These are phyloP conservation scores for Triplophysa dalaica DNA, from an alignment of 2,113 vertebrate genomes.

Conservation along the genomic window DNA sequence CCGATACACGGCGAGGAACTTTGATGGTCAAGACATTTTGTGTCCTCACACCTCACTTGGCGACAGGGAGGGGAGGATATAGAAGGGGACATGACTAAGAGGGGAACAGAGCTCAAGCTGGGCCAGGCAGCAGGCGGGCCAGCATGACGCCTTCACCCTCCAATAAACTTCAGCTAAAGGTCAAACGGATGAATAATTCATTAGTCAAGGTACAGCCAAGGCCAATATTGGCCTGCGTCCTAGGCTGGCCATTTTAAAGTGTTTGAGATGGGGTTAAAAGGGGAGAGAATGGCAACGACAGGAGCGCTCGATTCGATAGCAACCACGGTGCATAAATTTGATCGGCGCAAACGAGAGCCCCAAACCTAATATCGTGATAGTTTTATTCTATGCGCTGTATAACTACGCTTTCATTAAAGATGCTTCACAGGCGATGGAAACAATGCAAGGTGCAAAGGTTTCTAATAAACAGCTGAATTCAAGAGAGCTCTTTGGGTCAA, in stretches of 20 bases:
- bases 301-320: conserved; percentile 9
- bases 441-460: conserved; percentile 21
- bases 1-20: not conserved
- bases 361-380: conserved; percentile 15
- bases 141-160: conserved; percentile 62
- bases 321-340: not conserved
- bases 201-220: conserved; percentile 69
- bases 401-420: conserved; percentile 1
- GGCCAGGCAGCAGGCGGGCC: conserved; percentile 43
- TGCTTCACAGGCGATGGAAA: conserved; percentile 5
- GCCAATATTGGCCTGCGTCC: conserved; percentile 70
- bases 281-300: conserved; percentile 72
- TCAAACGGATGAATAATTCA: conserved; percentile 78
- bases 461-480: conserved; percentile 28
- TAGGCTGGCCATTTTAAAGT: conserved; percentile 63
- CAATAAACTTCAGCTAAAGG: conserved; percentile 76
- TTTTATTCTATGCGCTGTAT: not conserved
- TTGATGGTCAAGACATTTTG: conserved; percentile 33
- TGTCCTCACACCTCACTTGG: conserved; percentile 32
- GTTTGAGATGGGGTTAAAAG: conserved; percentile 67
- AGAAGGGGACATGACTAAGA: not conserved
- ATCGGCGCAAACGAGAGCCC: not conserved
- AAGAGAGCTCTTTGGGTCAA: conserved; percentile 28
- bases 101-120: conserved; percentile 22
- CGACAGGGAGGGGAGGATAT: conserved; percentile 21